Conservation (phyloP, 2,113 vertebrate genomes). For the Camelus bactrianus region DNA sequence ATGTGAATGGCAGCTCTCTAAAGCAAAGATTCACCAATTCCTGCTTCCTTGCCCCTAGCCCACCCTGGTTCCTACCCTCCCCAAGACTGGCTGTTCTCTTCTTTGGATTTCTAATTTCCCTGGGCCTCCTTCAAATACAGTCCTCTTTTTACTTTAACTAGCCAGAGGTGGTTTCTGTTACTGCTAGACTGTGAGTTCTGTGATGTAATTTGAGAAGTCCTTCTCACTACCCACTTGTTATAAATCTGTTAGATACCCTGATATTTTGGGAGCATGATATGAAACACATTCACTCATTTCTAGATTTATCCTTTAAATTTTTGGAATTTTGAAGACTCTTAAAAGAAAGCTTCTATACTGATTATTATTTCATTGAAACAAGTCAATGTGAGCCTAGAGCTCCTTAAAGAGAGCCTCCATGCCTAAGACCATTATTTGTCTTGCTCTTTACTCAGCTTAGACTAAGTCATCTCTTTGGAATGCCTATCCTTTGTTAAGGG, state of each 20-base stretch:
- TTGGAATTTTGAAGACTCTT: not conserved
- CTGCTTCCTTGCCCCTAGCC: not conserved
- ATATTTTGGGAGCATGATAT: constrained; percentile 4
- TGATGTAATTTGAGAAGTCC: not conserved
- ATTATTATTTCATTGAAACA: constrained; percentile 30
- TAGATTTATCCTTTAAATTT: not conserved
- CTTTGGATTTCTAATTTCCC: not conserved
- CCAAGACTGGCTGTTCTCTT: not conserved
- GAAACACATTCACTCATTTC: constrained; percentile 13
- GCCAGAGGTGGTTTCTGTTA: not conserved
- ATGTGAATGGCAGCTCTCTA: not conserved
- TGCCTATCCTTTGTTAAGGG: constrained; percentile 81
- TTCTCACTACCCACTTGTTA: not conserved
- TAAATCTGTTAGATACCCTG: not conserved
- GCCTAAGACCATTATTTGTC: not conserved
- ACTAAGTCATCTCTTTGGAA: constrained; percentile 74
- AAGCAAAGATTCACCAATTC: not conserved
- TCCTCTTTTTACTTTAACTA: not conserved
- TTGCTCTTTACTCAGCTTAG: constrained; percentile 14
- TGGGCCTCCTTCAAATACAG: not conserved
- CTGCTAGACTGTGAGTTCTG: not conserved
- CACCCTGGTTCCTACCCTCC: not conserved
- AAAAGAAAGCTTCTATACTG: not conserved
- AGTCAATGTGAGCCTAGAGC: not conserved
- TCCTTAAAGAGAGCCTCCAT: not conserved